Conservation (phyloP, 2,888 invertebrate genomes). For the Frankliniella fusca region DNA sequence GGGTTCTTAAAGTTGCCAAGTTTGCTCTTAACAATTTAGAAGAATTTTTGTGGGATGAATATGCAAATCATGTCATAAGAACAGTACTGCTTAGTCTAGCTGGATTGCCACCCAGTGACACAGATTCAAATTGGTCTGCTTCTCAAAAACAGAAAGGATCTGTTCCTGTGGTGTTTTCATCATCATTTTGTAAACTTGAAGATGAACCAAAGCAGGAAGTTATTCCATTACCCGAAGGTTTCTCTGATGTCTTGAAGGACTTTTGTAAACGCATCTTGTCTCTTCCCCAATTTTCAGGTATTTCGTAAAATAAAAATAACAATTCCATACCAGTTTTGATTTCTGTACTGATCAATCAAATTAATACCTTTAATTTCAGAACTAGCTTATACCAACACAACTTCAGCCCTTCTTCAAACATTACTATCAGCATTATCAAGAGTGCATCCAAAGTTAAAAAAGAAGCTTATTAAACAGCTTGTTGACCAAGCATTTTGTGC, state of each 20-base stretch:
- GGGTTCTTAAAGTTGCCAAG: conserved; percentile 66
- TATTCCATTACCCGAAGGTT: conserved; percentile 56
- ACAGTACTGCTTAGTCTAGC: conserved; percentile 66
- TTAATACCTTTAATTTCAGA: conserved; percentile 47
- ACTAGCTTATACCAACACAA: conserved; percentile 62
- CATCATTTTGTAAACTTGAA: conserved; percentile 47
- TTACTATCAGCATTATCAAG: conserved; percentile 59
- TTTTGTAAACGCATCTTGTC: conserved; percentile 58
- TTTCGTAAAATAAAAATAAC: not conserved
- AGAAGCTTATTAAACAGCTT: conserved; percentile 57
- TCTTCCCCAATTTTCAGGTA: conserved; percentile 68
- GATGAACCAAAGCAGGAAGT: conserved; percentile 50
- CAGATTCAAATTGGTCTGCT: not conserved
- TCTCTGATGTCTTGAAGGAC: conserved; percentile 59
- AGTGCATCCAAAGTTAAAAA: conserved; percentile 54
- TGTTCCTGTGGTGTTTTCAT: conserved; percentile 34
- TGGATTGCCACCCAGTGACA: conserved; percentile 55
- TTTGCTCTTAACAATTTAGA: conserved; percentile 79
- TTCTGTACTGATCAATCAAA: conserved; percentile 29
- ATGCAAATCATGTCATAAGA: conserved; percentile 72
- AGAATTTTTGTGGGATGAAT: conserved; percentile 73
- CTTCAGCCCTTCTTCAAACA: conserved; percentile 68
- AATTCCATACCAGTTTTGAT: conserved; percentile 1
- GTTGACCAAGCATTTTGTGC: conserved; percentile 45
- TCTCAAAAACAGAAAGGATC: conserved; percentile 31